Evolutionary conservation across 2,797 vertebrate species (phyloP), one percentile per base, ranked within the genome.

Genomic region (Phalanger gymnotis): DNA sequence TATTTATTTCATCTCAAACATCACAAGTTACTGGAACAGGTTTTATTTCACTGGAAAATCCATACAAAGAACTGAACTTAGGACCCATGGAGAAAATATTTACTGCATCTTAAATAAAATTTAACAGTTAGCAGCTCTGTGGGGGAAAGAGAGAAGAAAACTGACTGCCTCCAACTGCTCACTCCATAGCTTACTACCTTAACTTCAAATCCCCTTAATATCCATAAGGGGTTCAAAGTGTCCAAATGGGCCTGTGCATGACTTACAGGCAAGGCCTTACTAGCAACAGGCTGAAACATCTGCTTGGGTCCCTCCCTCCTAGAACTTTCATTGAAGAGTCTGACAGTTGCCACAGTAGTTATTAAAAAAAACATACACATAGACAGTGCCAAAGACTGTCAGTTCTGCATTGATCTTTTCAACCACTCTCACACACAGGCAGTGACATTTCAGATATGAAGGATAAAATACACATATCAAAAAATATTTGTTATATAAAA

Each of bases 401-500:
- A 51, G 25, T 66, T 40, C 87, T 73, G 12, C 81, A n/a, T 1
- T 95, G 27, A 57, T 91, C 56, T 94, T 95, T 91, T 53, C 51
- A 91, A 51, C 94, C 94, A 94, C n/a, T 95, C 95, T 87, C 27
- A 95, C 34, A 92, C 30, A 96, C 90, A 95, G 94, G 93, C 93
- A 96, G 95, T 30, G 89, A 90, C 58, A 91, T 95, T 96, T 96
- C 91, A 95, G 91, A 73, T 57, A 96, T 91, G 90, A 98, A 97
- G 54, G 96, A 97, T 97, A 97, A 98, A 97, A 97, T 95, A 97
- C 93, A 95, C 96, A 97, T 97, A 97, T 98, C 97, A 96, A 98
- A 98, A 98, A 97, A 98, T 98, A 98, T 94, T 97, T 98, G 96
- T 98, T 96, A 96, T 96, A 96, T 57, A 97, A 97, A 98, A 97